Base-by-base conservation (phyloP, 2,888 invertebrate species). In the Philereme transversata region DNA sequence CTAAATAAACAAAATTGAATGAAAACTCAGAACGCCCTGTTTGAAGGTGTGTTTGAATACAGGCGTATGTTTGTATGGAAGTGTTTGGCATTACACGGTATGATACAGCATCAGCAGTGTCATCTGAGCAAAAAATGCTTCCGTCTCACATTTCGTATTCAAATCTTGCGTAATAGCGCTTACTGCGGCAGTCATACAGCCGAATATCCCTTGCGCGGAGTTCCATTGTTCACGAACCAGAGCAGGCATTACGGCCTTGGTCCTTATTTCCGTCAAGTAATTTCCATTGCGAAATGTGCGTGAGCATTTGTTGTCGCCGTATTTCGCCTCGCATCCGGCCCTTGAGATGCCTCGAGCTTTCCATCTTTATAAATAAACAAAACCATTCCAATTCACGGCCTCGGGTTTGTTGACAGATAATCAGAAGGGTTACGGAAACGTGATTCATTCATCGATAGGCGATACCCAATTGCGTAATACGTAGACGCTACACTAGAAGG, bases 291-390 rank as follows among this genome's bases (percentile, higher is more conserved):
- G 68, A 70, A 77, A 75, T 77, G 76, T 71, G 64, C 60, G 61
- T 62, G 64, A 68, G 75, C 72, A 76, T 76, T 81, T 77, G 76
- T 78, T 75, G 77, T 75, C 76, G 70, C 70, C 69, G 60, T 67
- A 66, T 70, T 70, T 65, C 70, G 70, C 49, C 71, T 70, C 60
- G 61, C 71, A 70, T 74, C 78, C 75, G 72, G 73, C 72, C 62
- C 65, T 70, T 62, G 65, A 63, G 64, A 56, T 64, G 64, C 50
- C 45, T 49, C 4, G 41, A 45, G 45, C 45, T 58, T 58, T 51
- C 57, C 43, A 44, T 49, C 46, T 60, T 47, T 47, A 60, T 55
- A 60, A 64, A 73, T 74, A 77, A 78, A 78, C 68, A 74, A 71
- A 71, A 66, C 57, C 47, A 56, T 58, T 61, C 51, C 55, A 8